These are phyloP conservation scores for Agriotes lineatus DNA, from an alignment of 2,888 invertebrate species.

Conservation along the genomic window DNA sequence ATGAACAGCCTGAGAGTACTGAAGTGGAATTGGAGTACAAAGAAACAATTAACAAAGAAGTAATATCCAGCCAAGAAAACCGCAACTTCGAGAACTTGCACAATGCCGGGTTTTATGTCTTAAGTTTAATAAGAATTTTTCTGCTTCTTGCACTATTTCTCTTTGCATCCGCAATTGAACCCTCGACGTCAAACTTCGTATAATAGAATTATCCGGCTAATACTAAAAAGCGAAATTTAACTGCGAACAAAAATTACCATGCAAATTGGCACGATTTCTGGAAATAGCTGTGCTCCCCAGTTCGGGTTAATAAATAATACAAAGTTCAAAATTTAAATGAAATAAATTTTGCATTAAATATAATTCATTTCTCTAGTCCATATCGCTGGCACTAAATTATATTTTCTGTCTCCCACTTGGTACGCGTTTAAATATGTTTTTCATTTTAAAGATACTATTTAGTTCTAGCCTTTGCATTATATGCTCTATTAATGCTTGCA, in stretches of 20 bases:
- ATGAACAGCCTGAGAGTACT: slow-evolving; percentile 62
- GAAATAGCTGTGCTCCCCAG: neutral
- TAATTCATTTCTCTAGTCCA: too few relatives aligned
- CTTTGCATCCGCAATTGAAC: slow-evolving; percentile 46
- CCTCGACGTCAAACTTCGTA: slow-evolving; percentile 27
- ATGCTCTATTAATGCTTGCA: too few relatives aligned
- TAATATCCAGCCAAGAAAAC: slow-evolving; percentile 63
- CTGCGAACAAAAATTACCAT: slow-evolving; percentile 3
- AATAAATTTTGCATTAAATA: neutral
- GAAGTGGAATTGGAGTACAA: slow-evolving; percentile 62
- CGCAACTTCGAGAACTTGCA: slow-evolving; percentile 59
- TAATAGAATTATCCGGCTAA: slow-evolving; percentile 9
- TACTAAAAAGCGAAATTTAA: neutral
- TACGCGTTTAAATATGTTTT: too few relatives aligned
- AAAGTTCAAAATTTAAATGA: neutral
- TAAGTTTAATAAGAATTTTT: slow-evolving; percentile 54
- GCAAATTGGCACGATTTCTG: neutral
- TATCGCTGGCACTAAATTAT: too few relatives aligned
- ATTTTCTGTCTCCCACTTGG: too few relatives aligned
- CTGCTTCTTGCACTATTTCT: slow-evolving; percentile 36
- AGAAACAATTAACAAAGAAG: slow-evolving; percentile 66
- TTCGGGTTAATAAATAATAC: neutral
- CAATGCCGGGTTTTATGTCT: slow-evolving; percentile 56
- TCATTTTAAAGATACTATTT: too few relatives aligned
- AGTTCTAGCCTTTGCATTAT: too few relatives aligned